Evolutionary conservation across 2,888 invertebrate genomes (phyloP).

Genomic region (Noctua fimbriata): DNA sequence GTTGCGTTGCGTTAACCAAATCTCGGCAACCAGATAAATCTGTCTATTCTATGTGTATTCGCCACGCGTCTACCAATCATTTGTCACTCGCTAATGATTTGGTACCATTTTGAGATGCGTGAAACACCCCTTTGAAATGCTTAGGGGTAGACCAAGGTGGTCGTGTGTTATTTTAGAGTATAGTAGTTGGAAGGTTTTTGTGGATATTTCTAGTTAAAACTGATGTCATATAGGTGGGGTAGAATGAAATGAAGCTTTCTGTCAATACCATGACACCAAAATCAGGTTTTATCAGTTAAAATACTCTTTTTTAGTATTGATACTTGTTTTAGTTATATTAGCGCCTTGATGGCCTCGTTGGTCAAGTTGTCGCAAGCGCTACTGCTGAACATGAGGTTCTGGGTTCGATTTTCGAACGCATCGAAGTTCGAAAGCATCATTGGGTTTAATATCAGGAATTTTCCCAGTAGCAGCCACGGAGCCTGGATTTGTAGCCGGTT

Average conservation of each 20-base stretch:
- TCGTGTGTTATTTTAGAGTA: conserved; percentile 5
- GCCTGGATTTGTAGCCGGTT: too few relatives aligned
- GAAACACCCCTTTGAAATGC: conserved; percentile 57
- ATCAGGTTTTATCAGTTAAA: not conserved
- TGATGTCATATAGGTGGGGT: not conserved
- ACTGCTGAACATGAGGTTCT: too few relatives aligned
- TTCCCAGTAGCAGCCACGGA: too few relatives aligned
- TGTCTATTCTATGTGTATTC: conserved; percentile 58
- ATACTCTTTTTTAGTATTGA: not conserved
- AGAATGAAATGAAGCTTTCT: not conserved
- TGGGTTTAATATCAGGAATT: too few relatives aligned
- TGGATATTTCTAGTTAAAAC: conserved; percentile 1
- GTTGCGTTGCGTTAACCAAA: conserved; percentile 48
- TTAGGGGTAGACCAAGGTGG: conserved; percentile 38
- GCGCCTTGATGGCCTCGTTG: too few relatives aligned
- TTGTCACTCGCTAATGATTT: conserved; percentile 69
- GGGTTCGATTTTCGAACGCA: too few relatives aligned
- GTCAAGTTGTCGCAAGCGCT: too few relatives aligned
- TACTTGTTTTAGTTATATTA: too few relatives aligned
- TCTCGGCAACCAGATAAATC: conserved; percentile 59
- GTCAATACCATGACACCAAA: not conserved
- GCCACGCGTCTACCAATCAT: conserved; percentile 64
- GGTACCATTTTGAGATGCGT: conserved; percentile 53
- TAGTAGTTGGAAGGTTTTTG: not conserved
- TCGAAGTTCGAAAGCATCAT: too few relatives aligned